Conservation (phyloP, 2,113 vertebrate species). For the Eptesicus fuscus region DNA sequence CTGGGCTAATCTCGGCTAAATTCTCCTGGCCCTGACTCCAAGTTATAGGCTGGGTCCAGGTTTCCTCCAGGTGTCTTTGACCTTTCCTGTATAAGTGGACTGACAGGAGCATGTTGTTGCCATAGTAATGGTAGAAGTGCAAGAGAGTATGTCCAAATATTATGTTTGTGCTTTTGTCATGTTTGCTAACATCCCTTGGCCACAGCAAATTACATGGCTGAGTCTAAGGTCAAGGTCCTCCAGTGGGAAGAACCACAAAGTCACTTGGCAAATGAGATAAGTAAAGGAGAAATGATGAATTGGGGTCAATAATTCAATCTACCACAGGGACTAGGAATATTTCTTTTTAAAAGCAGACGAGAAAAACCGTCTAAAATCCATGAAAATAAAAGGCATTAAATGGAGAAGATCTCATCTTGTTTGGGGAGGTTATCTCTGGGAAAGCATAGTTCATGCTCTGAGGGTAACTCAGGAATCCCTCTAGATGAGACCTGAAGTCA, state of each 20-base stretch:
- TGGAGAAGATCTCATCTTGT: neutral
- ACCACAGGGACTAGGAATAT: neutral
- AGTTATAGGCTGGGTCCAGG: neutral
- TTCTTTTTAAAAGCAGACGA: neutral
- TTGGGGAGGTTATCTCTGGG: neutral
- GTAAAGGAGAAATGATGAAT: neutral
- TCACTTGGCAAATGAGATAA: neutral
- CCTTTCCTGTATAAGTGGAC: neutral
- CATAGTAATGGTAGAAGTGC: neutral
- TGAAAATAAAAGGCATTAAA: neutral
- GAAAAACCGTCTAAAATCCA: neutral
- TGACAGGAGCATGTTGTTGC: neutral
- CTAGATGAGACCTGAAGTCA: neutral
- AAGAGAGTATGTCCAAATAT: neutral
- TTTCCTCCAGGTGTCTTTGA: neutral
- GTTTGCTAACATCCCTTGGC: neutral
- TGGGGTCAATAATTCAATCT: neutral
- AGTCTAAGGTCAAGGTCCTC: constrained; percentile 1
- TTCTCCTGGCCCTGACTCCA: neutral
- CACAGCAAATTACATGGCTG: neutral
- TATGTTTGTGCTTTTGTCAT: neutral
- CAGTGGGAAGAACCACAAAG: neutral
- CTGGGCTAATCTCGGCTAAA: neutral
- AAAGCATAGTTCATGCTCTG: neutral
- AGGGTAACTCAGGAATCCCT: neutral